Conservation (phyloP, 2,888 invertebrate genomes). For the Adineta ricciae region DNA sequence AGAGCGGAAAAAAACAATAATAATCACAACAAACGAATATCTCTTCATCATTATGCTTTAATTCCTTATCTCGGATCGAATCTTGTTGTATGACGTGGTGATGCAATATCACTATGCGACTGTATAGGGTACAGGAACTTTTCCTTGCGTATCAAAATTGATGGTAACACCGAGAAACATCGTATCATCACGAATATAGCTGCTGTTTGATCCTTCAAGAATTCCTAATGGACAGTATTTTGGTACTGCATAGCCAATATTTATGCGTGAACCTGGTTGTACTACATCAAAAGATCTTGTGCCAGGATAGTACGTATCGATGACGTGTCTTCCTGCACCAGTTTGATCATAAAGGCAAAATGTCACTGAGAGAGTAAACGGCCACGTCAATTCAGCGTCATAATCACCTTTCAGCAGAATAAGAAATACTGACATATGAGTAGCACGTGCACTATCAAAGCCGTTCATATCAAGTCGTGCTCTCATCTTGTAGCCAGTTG, state of each 20-base stretch:
- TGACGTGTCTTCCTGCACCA: slow-evolving; percentile 40
- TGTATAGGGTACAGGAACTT: too few species aligned
- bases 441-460: slow-evolving; percentile 44
- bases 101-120: too few species aligned
- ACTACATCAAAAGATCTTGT: slow-evolving; percentile 44
- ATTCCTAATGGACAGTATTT: slow-evolving; percentile 41
- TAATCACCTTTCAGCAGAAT: slow-evolving; percentile 43
- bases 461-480: slow-evolving; percentile 44
- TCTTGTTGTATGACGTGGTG: too few species aligned
- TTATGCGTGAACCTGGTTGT: slow-evolving; percentile 46
- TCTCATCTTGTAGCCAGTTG: slow-evolving; percentile 45
- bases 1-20: too few species aligned
- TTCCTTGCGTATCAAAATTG: too few species aligned
- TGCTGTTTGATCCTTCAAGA: too few species aligned
- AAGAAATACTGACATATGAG: slow-evolving; percentile 46
- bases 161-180: too few species aligned
- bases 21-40: too few species aligned
- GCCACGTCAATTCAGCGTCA: slow-evolving; percentile 45
- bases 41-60: too few species aligned
- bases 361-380: slow-evolving; percentile 43
- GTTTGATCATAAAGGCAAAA: slow-evolving; percentile 46
- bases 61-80: too few species aligned
- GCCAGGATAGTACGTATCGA: slow-evolving; percentile 48
- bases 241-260: slow-evolving; percentile 48
- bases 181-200: too few species aligned